Base-by-base conservation (phyloP, 2,888 invertebrate species). In the Drosophila anomelani region DNA sequence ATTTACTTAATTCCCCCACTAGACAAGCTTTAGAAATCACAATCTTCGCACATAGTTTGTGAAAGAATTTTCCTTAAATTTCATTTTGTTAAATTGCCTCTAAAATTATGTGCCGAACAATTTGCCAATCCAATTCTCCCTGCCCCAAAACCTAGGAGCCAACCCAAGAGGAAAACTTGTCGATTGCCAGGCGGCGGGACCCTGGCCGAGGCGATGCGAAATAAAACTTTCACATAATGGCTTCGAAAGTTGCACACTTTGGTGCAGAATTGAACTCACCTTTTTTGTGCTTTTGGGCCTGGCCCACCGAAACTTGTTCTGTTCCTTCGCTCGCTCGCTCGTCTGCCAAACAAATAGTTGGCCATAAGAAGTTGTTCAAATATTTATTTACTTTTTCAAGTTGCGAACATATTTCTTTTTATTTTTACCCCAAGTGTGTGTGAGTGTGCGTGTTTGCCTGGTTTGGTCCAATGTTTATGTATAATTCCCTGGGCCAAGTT, bases 321-420 rank as follows among this genome's bases (percentile, higher is more conserved):
- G 58, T 44, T 55, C 62, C 15, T 20, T 44, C 44, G 13, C 17
- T 34, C 49, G 17, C 12, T 44, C 44, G 20, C 20, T 34, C 49
- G 60, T 49, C 61, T 76, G 60, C 81, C 78, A 77, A 88, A 88
- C 89, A 84, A 84, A 84, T 84, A 79, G 84, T 77, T 67, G 87
- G 88, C 69, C 88, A 89, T 87, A 85, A 85, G 87, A 89, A 87
- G 89, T 89, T 89, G 71, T 79, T 87, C 85, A 85, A 85, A 85
- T 89, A 85, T 85, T 85, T 85, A 85, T 87, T 89, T 87, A 89
- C 88, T 84, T 87, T 85, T 78, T 77, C 69, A 82, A 82, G 64
- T 88, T 86, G 84, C 71, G 5, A 68, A 51, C 69, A 73, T 64
- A 73, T 67, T 67, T 67, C 54, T 53, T 60, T 70, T 58, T 67